Evolutionary conservation across 2,113 vertebrate species (phyloP).

Genomic region (Colius striatus): DNA sequence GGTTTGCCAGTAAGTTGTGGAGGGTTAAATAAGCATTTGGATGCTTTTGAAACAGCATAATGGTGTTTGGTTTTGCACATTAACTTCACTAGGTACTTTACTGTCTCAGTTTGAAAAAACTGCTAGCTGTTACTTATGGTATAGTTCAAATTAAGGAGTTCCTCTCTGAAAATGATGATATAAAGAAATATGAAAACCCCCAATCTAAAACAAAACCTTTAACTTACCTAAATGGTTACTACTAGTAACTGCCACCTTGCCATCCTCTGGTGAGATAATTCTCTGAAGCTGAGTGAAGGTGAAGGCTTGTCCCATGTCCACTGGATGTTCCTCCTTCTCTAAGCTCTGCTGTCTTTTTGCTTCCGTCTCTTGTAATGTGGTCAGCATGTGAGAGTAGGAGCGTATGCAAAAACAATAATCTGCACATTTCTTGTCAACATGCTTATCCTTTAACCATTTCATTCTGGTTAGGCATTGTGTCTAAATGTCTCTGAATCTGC

Average conservation of each 20-base stretch:
- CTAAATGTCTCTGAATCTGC: background rate
- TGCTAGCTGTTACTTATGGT: background rate
- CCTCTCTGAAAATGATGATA: background rate
- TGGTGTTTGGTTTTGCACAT: background rate
- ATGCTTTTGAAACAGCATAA: background rate
- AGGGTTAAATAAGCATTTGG: background rate
- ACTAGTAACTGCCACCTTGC: background rate
- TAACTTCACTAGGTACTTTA: background rate
- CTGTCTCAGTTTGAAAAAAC: background rate
- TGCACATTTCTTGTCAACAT: background rate
- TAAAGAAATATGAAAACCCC: background rate
- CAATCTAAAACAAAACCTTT: background rate
- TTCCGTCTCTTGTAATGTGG: background rate
- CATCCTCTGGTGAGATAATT: background rate
- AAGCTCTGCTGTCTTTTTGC: background rate
- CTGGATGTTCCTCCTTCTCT: background rate
- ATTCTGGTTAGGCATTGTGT: background rate
- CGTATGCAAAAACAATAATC: background rate
- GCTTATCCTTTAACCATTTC: background rate
- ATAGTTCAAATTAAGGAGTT: background rate
- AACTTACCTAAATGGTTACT: background rate
- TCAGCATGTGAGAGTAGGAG: rapidly evolving
- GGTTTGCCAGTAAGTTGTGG: background rate
- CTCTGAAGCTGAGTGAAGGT: background rate
- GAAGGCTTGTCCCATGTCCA: background rate